Evolutionary conservation across 2,888 invertebrate genomes (phyloP).

Genomic region (Nomada hirtipes): DNA sequence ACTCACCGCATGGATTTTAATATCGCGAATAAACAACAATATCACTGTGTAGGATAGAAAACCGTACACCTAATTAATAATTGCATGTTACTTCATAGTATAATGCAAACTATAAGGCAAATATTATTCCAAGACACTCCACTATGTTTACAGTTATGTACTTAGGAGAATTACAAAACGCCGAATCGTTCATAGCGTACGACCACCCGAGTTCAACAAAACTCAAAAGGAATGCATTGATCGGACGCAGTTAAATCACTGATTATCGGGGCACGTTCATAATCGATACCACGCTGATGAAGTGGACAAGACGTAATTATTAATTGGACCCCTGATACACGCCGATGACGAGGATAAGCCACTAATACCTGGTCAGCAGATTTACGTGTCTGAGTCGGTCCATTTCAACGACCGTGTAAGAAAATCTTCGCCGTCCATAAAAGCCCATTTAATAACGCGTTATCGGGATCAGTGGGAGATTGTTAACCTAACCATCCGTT

Average conservation of each 20-base stretch:
- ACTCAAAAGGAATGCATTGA: constrained; percentile 18
- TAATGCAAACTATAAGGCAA: not conserved
- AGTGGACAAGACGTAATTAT: constrained; percentile 18
- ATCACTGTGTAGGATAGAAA: too few relatives aligned
- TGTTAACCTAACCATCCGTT: constrained; percentile 61
- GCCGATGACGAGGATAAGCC: constrained; percentile 27
- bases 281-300: not conserved
- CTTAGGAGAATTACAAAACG: too few relatives aligned
- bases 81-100: too few relatives aligned
- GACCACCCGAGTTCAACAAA: not conserved
- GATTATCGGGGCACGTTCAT: not conserved
- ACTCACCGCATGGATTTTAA: not conserved
- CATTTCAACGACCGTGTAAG: constrained; percentile 3
- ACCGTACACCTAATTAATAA: not conserved
- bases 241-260: constrained; percentile 23
- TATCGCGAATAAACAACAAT: not conserved
- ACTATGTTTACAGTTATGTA: too few relatives aligned
- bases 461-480: constrained; percentile 63
- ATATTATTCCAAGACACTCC: not conserved
- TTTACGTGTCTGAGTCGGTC: constrained; percentile 4
- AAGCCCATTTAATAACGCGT: constrained; percentile 64
- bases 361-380: not conserved
- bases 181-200: not conserved
- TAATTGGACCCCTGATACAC: constrained; percentile 30
- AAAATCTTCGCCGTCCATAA: constrained; percentile 22